A percentile compares a stretch with the other conserved stretches of the same genome.
phyloP scores from a whole-genome alignment of 2,888 invertebrate genomes.

The Tyria jacobaeae region DNA sequence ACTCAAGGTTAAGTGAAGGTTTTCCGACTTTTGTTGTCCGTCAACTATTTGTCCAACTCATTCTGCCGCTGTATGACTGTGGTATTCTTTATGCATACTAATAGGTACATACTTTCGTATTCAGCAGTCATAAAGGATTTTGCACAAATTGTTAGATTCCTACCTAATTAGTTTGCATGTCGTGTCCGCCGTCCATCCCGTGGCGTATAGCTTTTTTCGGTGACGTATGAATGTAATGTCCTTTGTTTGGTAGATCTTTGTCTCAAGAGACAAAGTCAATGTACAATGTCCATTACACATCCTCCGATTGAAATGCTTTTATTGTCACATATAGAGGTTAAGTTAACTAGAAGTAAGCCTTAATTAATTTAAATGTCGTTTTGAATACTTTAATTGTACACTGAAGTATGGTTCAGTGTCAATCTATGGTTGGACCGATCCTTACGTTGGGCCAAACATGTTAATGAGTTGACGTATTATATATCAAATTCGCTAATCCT shows the following conservation, averaged over 20 bases:
- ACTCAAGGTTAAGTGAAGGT: slow-evolving; percentile 6
- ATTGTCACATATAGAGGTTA: neutral
- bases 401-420: too few relatives aligned
- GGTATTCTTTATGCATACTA: slow-evolving; percentile 43
- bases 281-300: neutral
- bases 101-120: slow-evolving; percentile 43
- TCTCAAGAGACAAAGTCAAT: slow-evolving; percentile 8
- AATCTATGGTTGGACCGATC: too few relatives aligned
- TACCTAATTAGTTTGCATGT: slow-evolving; percentile 29
- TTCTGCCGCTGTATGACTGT: slow-evolving; percentile 17
- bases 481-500: too few relatives aligned
- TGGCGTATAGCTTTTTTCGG: slow-evolving; percentile 10
- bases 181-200: slow-evolving; percentile 15
- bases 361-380: neutral
- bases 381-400: neutral
- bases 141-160: slow-evolving; percentile 34
- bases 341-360: neutral
- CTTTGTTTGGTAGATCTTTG: slow-evolving; percentile 15
- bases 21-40: slow-evolving; percentile 13
- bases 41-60: slow-evolving; percentile 26
- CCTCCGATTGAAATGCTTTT: neutral
- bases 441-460: too few relatives aligned
- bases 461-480: too few relatives aligned
- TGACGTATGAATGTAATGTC: slow-evolving; percentile 8
- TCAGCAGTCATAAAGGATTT: slow-evolving; percentile 38